These are phyloP conservation scores for Peromyscus leucopus DNA, from an alignment of 2,113 vertebrate species.

Conservation along the genomic window DNA sequence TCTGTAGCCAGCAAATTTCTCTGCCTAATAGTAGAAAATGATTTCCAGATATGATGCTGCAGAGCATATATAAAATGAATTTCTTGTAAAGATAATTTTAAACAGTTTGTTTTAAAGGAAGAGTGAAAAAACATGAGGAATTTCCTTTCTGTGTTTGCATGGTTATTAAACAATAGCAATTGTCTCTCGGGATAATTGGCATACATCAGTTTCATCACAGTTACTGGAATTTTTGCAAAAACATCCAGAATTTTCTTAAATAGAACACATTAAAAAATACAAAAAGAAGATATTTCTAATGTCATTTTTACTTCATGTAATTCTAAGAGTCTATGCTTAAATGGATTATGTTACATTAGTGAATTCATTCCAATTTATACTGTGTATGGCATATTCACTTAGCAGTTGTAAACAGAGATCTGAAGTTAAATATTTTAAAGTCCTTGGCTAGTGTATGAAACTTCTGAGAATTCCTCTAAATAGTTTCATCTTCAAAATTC, in stretches of 20 bases:
- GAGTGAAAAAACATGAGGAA: not conserved
- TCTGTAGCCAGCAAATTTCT: not conserved
- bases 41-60: not conserved
- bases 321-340: not conserved
- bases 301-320: not conserved
- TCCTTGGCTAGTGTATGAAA: too few relatives aligned
- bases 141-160: not conserved
- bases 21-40: not conserved
- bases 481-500: too few relatives aligned
- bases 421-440: not conserved
- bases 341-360: not conserved
- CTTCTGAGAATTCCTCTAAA: too few relatives aligned
- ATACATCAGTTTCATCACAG: not conserved
- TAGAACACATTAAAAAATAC: not conserved
- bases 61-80: not conserved
- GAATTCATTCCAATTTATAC: not conserved
- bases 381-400: not conserved
- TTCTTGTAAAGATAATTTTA: not conserved
- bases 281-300: not conserved
- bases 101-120: not conserved
- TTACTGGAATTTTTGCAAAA: not conserved
- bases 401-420: not conserved
- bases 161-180: not conserved
- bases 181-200: not conserved
- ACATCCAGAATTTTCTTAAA: not conserved